Evolutionary conservation across 2,797 vertebrate species (phyloP), one percentile per base, ranked within the genome.

Genomic region (Sebastes cheni): DNA sequence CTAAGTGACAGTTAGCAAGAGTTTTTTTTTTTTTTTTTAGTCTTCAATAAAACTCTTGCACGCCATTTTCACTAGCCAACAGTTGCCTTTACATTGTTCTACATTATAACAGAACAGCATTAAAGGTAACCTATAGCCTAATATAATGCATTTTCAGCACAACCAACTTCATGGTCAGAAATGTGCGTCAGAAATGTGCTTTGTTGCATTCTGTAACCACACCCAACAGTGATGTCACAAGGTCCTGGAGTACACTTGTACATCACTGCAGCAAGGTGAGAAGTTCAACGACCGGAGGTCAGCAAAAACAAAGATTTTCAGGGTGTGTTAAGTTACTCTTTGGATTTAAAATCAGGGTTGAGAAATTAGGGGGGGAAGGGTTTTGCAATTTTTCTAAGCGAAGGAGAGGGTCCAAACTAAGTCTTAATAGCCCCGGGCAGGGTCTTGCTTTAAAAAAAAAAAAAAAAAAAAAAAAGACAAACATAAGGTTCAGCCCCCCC

Each of bases 281-380:
- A 42, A 42, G 5, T 42, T 42, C 39, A 42, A 16, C 2, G 0
- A 1, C 0, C 0, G 0, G 14, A 16, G 39, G 0, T 42, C 39
- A 42, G 39, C 14, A 42, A 42, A 42, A 42, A 42, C 14, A 42
- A 42, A 42, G 39, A 42, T 42, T 0, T 42, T 42, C 39, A 42
- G 39, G 0, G 42, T 16, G 42, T 46, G 14, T 46, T 16, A 8
- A 46, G 42, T 0, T 46, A 46, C 42, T 46, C 6, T 46, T 46
- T 18, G 18, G 42, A 18, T 46, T 46, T 18, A 16, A 46, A 46
- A 18, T 46, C 42, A 46, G 42, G 42, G 16, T 18, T 46, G 42
- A 46, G 1, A 46, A 46, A 46, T 8, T 8, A 18, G 18, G 42
- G 6, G 16, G 42, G 42, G 16, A 46, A 18, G 42, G 42, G 16